Evolutionary conservation across 1,140 invertebrate species (phyloP).

Genomic region (Dufourea novaeangliae): DNA sequence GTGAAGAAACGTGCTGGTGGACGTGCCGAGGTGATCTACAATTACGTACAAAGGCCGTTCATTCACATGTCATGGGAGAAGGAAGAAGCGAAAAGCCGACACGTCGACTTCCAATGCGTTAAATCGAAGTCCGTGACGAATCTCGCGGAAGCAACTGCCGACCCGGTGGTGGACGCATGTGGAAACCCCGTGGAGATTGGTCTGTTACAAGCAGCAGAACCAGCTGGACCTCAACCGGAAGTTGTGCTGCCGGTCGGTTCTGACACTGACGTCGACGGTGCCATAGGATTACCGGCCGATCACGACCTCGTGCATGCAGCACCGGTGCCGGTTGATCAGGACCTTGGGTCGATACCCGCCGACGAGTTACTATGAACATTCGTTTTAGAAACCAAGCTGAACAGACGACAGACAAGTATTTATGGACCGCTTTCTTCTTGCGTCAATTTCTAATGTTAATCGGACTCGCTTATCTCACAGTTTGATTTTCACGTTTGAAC

Average conservation of each 20-base stretch:
- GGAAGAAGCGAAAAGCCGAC: conserved; percentile 98
- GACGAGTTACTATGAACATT: conserved; percentile 63
- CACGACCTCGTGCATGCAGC: conserved; percentile 64
- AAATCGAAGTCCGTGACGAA: conserved; percentile 97
- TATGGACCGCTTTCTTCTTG: conserved; percentile 38
- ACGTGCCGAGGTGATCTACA: conserved; percentile 98
- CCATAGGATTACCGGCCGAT: conserved; percentile 62
- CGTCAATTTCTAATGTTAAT: conserved; percentile 40
- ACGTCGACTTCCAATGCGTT: conserved; percentile 99
- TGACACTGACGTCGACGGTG: conserved; percentile 75
- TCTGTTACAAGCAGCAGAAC: conserved; percentile 54
- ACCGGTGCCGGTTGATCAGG: conserved; percentile 60
- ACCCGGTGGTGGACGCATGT: conserved; percentile 87
- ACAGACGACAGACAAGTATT: conserved; percentile 23
- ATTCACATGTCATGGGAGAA: conserved; percentile 99
- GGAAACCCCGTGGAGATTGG: conserved; percentile 82
- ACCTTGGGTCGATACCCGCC: conserved; percentile 56
- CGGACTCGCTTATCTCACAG: conserved; percentile 24
- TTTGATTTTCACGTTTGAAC: conserved; percentile 2
- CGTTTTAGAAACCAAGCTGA: neutral
- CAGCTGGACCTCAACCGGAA: conserved; percentile 67
- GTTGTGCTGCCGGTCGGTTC: conserved; percentile 62
- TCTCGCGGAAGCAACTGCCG: conserved; percentile 94
- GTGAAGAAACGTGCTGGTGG: conserved; percentile 94
- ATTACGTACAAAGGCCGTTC: conserved; percentile 99